phyloP scores from a whole-genome alignment of 2,888 invertebrate genomes.

The Amiota mariae region DNA sequence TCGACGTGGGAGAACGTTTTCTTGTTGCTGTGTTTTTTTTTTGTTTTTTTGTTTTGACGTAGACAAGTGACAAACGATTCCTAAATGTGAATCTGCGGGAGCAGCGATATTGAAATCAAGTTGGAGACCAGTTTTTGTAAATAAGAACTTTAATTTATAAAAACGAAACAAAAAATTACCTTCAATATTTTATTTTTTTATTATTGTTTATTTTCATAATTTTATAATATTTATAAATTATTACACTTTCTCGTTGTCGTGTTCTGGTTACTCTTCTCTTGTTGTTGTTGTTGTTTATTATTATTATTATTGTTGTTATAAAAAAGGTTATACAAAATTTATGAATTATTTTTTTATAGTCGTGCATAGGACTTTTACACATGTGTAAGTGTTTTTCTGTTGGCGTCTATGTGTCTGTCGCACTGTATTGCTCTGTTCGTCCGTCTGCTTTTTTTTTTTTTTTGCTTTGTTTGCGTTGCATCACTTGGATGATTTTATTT shows the following conservation, averaged over 20 bases:
- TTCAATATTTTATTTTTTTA: conserved; percentile 43
- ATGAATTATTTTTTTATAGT: not conserved
- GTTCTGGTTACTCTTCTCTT: conserved; percentile 35
- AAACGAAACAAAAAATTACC: conserved; percentile 45
- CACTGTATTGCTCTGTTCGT: not conserved
- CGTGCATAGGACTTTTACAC: not conserved
- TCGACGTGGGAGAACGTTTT: conserved; percentile 9
- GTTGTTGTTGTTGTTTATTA: conserved; percentile 53
- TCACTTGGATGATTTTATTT: conserved; percentile 8
- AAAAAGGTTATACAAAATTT: conserved; percentile 33
- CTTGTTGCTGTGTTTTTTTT: not conserved
- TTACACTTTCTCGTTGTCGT: conserved; percentile 29
- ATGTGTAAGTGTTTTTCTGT: not conserved
- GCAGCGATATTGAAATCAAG: no score
- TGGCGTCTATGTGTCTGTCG: not conserved
- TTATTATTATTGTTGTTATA: conserved; percentile 31
- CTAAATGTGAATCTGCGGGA: no score
- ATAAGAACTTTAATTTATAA: conserved; percentile 6
- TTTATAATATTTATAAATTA: conserved; percentile 39
- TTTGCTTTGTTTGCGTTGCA: conserved; percentile 26
- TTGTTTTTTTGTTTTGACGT: no score
- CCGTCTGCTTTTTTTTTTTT: conserved; percentile 1
- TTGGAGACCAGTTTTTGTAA: not conserved
- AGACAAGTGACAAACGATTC: no score
- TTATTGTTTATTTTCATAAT: conserved; percentile 41